phyloP scores from a whole-genome alignment of 2,888 invertebrate genomes.

The Eupithecia subumbrata region DNA sequence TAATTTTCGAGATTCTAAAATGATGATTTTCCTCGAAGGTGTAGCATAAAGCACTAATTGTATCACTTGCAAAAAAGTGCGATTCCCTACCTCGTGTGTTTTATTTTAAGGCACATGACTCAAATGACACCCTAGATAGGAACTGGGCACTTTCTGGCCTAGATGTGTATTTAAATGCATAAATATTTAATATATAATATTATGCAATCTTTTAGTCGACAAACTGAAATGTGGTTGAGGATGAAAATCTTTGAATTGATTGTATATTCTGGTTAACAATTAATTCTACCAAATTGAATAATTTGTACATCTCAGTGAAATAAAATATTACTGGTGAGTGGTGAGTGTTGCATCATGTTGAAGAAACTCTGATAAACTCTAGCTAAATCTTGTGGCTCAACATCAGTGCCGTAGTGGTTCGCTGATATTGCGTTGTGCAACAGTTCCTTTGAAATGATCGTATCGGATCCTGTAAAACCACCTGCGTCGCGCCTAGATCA shows the following conservation, averaged over 20 bases:
- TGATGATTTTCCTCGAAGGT: too few species aligned
- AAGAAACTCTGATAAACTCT: not conserved
- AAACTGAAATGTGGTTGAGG: not conserved
- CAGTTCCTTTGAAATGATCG: constrained; percentile 10
- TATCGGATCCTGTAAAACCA: constrained; percentile 15
- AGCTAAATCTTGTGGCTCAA: not conserved
- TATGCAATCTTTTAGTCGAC: not conserved
- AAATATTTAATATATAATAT: too few species aligned
- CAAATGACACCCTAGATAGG: too few species aligned
- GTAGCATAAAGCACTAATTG: too few species aligned
- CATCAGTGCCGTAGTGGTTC: not conserved
- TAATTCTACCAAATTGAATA: not conserved
- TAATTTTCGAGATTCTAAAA: too few species aligned
- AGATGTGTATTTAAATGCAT: not conserved
- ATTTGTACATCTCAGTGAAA: not conserved
- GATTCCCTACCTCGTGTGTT: too few species aligned
- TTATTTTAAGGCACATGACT: too few species aligned
- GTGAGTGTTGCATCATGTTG: not conserved
- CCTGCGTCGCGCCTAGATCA: constrained; percentile 20
- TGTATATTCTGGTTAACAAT: not conserved
- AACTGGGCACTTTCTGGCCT: too few species aligned
- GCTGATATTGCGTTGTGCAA: not conserved
- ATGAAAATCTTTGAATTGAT: not conserved
- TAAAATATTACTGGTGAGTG: not conserved
- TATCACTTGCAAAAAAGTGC: too few species aligned